Evolutionary conservation across 2,113 vertebrate species (phyloP).

Genomic region (Rhinichthys klamathensis): DNA sequence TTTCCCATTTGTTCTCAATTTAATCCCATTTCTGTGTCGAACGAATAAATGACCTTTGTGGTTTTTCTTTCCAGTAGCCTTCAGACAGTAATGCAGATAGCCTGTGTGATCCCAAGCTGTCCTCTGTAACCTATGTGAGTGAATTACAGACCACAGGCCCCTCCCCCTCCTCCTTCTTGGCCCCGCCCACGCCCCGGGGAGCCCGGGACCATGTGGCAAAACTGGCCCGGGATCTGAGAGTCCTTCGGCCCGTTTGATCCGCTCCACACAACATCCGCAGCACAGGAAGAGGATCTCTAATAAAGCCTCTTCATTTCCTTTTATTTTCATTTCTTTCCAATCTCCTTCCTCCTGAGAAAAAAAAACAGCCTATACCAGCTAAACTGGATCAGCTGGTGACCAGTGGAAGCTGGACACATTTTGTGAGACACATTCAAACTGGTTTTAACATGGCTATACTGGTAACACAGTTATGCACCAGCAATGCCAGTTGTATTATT

Average conservation of each 20-base stretch:
- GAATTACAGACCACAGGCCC: neutral
- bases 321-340: conserved; percentile 16
- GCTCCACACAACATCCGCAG: conserved; percentile 33
- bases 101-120: neutral
- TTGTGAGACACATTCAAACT: neutral
- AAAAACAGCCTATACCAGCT: neutral
- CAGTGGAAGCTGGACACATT: neutral
- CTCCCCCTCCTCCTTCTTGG: neutral
- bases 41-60: neutral
- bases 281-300: conserved; percentile 28
- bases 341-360: conserved; percentile 10
- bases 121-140: conserved; percentile 12
- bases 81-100: neutral
- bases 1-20: neutral
- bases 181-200: conserved; percentile 38
- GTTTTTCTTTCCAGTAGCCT: neutral
- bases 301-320: conserved; percentile 52
- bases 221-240: conserved; percentile 47
- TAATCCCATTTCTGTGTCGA: neutral
- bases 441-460: conserved; percentile 36
- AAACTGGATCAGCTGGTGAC: neutral
- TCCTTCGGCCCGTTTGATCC: conserved; percentile 34
- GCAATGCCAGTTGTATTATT: neutral
- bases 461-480: neutral
- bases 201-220: conserved; percentile 45